Percentiles rank a stretch among this genome's conserved stretches.
Conservation (phyloP, 2,888 invertebrate species). For the Campoletis raptor region DNA sequence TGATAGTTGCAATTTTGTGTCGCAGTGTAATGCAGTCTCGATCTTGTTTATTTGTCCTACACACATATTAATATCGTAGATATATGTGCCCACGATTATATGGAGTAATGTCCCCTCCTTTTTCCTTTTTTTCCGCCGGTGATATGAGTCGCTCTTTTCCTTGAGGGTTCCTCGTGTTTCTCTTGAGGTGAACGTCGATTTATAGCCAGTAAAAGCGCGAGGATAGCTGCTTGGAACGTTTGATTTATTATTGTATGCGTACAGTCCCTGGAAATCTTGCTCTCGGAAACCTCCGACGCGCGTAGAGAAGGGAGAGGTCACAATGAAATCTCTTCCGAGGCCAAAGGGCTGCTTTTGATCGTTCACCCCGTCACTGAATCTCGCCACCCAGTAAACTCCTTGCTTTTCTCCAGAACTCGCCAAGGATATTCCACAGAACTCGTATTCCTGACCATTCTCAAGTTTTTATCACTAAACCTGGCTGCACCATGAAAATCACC, state of each 20-base stretch:
- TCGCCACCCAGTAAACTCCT: constrained; percentile 48
- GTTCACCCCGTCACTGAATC: constrained; percentile 37
- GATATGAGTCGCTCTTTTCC: constrained; percentile 34
- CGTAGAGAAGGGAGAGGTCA: constrained; percentile 65
- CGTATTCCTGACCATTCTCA: constrained; percentile 70
- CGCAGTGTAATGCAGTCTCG: constrained; percentile 59
- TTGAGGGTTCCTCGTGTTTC: constrained; percentile 59
- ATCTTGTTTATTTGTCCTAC: constrained; percentile 44
- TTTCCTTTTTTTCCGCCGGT: constrained; percentile 30
- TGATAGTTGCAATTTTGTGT: constrained; percentile 72
- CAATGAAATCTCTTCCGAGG: constrained; percentile 71
- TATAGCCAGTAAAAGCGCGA: constrained; percentile 47
- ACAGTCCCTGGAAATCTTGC: constrained; percentile 18
- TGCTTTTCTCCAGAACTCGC: constrained; percentile 65
- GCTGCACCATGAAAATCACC: constrained; percentile 47
- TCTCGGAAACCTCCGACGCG: constrained; percentile 35
- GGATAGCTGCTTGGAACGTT: constrained; percentile 72
- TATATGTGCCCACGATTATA: constrained; percentile 14
- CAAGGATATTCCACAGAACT: constrained; percentile 55
- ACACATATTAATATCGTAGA: constrained; percentile 44
- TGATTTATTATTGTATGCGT: constrained; percentile 75
- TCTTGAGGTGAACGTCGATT: constrained; percentile 64
- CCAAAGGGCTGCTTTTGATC: constrained; percentile 72
- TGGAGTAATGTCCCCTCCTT: constrained; percentile 39
- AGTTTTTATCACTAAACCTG: constrained; percentile 58